phyloP scores from a whole-genome alignment of 2,113 vertebrate species.

The Edolisoma coerulescens region DNA sequence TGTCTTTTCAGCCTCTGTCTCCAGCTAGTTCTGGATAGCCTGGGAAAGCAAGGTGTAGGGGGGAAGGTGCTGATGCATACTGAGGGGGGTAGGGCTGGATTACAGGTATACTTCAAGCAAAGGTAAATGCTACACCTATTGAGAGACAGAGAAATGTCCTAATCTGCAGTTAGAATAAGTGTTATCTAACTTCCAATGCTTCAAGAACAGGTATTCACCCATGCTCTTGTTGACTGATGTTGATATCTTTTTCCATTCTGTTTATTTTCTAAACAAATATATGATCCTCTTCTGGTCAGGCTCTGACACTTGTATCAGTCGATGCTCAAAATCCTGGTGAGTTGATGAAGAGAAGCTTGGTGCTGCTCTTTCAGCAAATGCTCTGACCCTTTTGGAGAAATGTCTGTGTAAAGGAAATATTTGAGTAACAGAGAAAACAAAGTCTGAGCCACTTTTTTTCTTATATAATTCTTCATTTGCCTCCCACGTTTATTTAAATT shows the following conservation, averaged over 20 bases:
- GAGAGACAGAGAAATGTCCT: not conserved
- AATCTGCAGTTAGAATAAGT: not conserved
- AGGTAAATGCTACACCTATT: not conserved
- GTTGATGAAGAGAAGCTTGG: not conserved
- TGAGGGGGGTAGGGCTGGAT: not conserved
- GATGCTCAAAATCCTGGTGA: not conserved
- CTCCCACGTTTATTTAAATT: not conserved
- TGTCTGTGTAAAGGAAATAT: not conserved
- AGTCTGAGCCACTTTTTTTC: not conserved
- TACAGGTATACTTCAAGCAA: not conserved
- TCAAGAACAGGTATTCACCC: not conserved
- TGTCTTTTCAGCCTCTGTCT: not conserved
- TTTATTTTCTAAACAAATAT: not conserved
- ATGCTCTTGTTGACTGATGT: not conserved
- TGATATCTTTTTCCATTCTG: not conserved
- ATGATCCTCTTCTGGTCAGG: not conserved
- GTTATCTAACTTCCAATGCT: not conserved
- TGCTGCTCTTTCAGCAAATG: not conserved
- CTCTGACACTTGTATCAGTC: not conserved
- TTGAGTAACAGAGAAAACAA: not conserved
- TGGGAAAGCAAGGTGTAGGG: not conserved
- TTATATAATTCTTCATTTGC: not conserved
- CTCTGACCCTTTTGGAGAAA: not conserved
- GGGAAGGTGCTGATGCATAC: not conserved
- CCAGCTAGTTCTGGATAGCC: not conserved